Evolutionary conservation across 2,797 vertebrate species (phyloP).

Genomic region (Parauchenoglanis punctatus): DNA sequence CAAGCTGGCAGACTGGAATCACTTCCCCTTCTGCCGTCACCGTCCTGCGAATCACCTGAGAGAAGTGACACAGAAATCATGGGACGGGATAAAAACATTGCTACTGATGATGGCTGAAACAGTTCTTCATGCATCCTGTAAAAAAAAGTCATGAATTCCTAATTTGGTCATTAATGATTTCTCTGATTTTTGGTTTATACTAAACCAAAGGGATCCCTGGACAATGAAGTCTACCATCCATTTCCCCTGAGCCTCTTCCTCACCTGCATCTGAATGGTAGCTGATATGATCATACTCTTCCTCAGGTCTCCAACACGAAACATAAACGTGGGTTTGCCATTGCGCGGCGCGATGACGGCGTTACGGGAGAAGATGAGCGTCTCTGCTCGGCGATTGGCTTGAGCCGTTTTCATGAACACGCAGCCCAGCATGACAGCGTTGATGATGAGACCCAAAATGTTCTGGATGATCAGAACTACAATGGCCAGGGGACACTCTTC

Average conservation of each 20-base stretch:
- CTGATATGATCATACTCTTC: slow-evolving; percentile 98
- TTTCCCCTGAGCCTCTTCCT: neutral
- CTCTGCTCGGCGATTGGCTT: slow-evolving; percentile 93
- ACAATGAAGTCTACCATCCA: neutral
- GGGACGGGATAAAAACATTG: neutral
- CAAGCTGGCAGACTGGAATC: slow-evolving; percentile 92
- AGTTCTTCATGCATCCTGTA: neutral
- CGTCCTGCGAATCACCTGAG: slow-evolving; percentile 86
- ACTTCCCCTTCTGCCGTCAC: slow-evolving; percentile 93
- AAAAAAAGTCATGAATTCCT: neutral
- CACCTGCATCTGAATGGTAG: slow-evolving; percentile 92
- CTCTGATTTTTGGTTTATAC: neutral
- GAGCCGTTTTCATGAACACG: slow-evolving; percentile 98
- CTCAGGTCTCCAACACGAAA: slow-evolving; percentile 92
- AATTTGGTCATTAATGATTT: neutral
- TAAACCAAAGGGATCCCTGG: neutral
- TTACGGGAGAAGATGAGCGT: slow-evolving; percentile 95
- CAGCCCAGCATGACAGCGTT: slow-evolving; percentile 97
- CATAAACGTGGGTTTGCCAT: slow-evolving; percentile 92
- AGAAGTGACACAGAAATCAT: neutral
- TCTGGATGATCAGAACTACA: slow-evolving; percentile 91
- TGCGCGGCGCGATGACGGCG: slow-evolving; percentile 88
- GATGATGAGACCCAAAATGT: slow-evolving; percentile 94
- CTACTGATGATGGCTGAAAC: neutral
- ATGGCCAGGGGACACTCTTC: slow-evolving; percentile 95